phyloP scores from a whole-genome alignment of 1,140 invertebrate genomes.

The Centruroides vittatus region DNA sequence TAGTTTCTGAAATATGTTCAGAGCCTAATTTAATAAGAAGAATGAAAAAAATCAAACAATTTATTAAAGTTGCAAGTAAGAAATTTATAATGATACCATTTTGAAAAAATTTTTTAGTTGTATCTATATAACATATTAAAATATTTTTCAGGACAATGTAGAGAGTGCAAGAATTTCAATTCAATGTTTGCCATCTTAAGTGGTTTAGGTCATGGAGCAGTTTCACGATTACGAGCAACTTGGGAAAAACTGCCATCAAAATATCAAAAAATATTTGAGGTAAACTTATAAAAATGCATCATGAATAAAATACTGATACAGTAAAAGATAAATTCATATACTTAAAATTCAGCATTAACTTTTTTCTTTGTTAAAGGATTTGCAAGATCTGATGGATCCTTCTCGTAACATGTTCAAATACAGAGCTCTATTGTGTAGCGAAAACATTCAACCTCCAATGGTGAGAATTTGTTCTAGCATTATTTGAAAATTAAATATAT shows the following conservation, averaged over 20 bases:
- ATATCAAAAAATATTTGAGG: constrained; percentile 77
- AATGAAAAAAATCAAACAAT: constrained; percentile 96
- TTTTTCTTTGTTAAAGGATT: constrained; percentile 34
- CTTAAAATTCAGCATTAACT: too few species aligned
- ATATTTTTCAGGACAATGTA: constrained; percentile 46
- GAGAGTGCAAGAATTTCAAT: constrained; percentile 99
- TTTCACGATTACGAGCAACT: constrained; percentile 72
- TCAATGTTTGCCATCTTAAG: constrained; percentile 99
- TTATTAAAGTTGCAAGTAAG: constrained; percentile 79
- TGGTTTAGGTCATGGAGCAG: constrained; percentile 86
- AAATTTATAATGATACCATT: constrained; percentile 9
- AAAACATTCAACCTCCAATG: constrained; percentile 34
- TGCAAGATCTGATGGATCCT: constrained; percentile 92
- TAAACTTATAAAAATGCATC: too few species aligned
- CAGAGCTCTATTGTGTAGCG: constrained; percentile 74
- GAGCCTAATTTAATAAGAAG: constrained; percentile 83
- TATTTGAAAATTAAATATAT: too few species aligned
- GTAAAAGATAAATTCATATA: too few species aligned
- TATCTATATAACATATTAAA: background rate
- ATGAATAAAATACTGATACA: too few species aligned
- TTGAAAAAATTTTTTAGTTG: too few species aligned
- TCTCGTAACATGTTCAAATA: constrained; percentile 98
- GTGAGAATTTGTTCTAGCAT: too few species aligned
- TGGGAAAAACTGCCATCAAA: constrained; percentile 97
- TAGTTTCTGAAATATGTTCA: constrained; percentile 90